phyloP scores from a whole-genome alignment of 2,113 vertebrate genomes.

The Nothoprocta pentlandii region DNA sequence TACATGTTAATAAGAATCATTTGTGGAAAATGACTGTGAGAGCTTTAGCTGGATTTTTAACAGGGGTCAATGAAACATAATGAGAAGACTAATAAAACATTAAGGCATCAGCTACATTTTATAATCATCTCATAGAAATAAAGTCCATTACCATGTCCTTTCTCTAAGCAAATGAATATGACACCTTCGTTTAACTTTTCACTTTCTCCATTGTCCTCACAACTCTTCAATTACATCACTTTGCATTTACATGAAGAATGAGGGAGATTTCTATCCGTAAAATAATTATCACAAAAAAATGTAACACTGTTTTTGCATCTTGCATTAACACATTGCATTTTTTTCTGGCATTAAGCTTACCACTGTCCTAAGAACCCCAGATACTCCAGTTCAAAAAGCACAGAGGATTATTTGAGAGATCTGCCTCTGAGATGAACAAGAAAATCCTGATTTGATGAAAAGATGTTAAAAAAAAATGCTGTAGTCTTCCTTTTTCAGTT shows the following conservation, averaged over 20 bases:
- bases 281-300: not conserved
- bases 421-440: not conserved
- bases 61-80: not conserved
- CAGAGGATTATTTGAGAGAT: not conserved
- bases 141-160: not conserved
- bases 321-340: not conserved
- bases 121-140: not conserved
- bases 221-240: not conserved
- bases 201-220: not conserved
- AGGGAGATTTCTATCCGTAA: not conserved
- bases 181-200: not conserved
- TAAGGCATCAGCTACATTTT: not conserved
- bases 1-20: not conserved
- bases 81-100: not conserved
- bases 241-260: not conserved
- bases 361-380: not conserved
- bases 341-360: not conserved
- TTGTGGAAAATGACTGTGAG: not conserved
- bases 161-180: not conserved
- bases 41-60: not conserved
- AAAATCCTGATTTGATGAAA: not conserved
- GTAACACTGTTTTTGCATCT: not conserved
- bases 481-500: not conserved
- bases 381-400: not conserved
- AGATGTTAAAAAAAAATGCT: not conserved